Percentiles rank a stretch among this genome's conserved stretches.
Conservation (phyloP, 2,797 vertebrate species). For the Neomorphus geoffroyi region DNA sequence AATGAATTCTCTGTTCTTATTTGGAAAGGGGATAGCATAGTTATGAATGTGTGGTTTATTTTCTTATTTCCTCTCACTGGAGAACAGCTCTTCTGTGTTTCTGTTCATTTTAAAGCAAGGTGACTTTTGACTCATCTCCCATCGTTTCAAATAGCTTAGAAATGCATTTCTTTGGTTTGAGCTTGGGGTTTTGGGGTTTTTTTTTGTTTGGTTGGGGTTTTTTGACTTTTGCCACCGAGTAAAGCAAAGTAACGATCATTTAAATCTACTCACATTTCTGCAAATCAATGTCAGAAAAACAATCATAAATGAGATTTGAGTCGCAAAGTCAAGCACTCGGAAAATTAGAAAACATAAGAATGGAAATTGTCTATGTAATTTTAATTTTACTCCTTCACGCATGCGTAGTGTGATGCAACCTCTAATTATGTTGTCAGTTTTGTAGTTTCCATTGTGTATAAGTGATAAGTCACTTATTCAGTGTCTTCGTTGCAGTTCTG, state of each 20-base stretch:
- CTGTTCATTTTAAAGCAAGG: slow-evolving; percentile 1
- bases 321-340: background rate
- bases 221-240: background rate
- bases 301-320: background rate
- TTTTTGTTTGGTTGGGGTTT: background rate
- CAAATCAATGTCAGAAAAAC: background rate
- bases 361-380: background rate
- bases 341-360: background rate
- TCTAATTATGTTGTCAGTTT: background rate
- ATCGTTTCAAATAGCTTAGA: background rate
- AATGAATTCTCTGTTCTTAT: background rate
- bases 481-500: background rate
- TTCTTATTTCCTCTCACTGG: background rate
- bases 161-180: background rate
- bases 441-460: background rate
- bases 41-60: background rate
- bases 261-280: background rate
- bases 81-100: background rate
- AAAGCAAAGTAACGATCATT: background rate
- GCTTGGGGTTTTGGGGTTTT: background rate
- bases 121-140: background rate
- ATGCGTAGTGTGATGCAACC: background rate
- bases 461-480: background rate
- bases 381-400: background rate
- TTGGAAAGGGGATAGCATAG: background rate